Base-by-base conservation (phyloP, 2,888 invertebrate species). In the Petrolisthes cinctipes region DNA sequence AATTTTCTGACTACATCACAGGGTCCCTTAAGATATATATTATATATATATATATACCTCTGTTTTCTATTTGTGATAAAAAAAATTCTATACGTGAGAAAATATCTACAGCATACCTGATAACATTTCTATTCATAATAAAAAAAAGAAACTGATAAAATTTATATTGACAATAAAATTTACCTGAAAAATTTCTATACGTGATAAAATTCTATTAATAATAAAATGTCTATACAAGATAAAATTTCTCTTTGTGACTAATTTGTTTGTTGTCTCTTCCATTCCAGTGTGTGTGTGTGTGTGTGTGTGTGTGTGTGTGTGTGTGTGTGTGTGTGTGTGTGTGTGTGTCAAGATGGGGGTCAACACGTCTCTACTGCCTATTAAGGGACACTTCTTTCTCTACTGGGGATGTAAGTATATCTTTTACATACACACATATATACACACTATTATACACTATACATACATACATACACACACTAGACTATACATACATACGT, bases 401-500 rank as follows among this genome's bases (percentile, higher is more conserved):
- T 80, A 80, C 80, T 80, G 80, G 80, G 80, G 80, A 80, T 80
- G 80, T 80, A 23, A 80, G 80, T 80, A 20, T 20, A 37, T 53
- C 51, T 9, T 61, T 37, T 76, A 78, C 78, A 78, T 76, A 84
- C 73, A 75, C 73, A 73, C 73, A 75, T 83, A 83, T 83, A 75
- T 83, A 83, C 73, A 75, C 73, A 83, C 73, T 56, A 73, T 53
- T 83, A 75, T 83, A 83, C 54, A 75, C n/a, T 73, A 83, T 83
- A 75, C 73, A 83, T 83, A 75, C 73, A 83, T 83, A n/a, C n/a
- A n/a, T n/a, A n/a, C n/a, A n/a, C n/a, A n/a, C n/a, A n/a, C n/a
- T n/a, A n/a, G n/a, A n/a, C 17, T 83, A 83, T 83, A 75, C 73
- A 83, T 73, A 75, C 73, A 83, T 83, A 75, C 73, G 73, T 83